Evolutionary conservation across 2,888 invertebrate genomes (phyloP).

Genomic region (Biston betularia): DNA sequence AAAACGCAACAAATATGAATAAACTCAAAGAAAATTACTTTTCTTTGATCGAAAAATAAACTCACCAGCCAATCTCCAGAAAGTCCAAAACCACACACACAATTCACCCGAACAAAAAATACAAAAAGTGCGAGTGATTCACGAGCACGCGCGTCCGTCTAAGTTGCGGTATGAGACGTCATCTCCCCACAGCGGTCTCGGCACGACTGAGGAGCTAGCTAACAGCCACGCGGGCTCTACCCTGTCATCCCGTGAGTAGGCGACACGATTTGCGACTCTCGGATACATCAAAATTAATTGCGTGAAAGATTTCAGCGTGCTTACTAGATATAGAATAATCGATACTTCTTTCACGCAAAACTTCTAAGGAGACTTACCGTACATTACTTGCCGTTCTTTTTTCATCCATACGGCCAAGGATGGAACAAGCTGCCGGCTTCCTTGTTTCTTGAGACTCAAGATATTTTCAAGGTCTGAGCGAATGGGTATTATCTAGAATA

Average conservation of each 20-base stretch:
- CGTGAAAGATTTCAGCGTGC: slow-evolving; percentile 17
- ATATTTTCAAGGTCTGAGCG: too few relatives aligned
- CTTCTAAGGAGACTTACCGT: too few relatives aligned
- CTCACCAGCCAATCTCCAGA: slow-evolving; percentile 20
- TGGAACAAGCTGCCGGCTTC: too few relatives aligned
- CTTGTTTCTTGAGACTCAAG: too few relatives aligned
- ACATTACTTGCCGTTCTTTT: too few relatives aligned
- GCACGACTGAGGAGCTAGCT: slow-evolving; percentile 35
- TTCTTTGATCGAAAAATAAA: not conserved
- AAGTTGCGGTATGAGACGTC: slow-evolving; percentile 27
- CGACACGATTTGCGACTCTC: slow-evolving; percentile 12
- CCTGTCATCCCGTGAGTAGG: slow-evolving; percentile 11
- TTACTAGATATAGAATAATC: slow-evolving; percentile 2
- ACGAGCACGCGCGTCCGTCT: slow-evolving; percentile 28
- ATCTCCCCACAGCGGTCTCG: slow-evolving; percentile 30
- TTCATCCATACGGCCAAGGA: too few relatives aligned
- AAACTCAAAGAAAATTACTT: not conserved
- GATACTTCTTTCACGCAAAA: not conserved
- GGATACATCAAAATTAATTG: slow-evolving; percentile 24
- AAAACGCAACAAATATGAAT: not conserved
- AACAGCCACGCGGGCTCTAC: slow-evolving; percentile 9
- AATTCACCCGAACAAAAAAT: slow-evolving; percentile 22
- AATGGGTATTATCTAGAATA: too few relatives aligned
- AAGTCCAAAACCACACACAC: slow-evolving; percentile 16
- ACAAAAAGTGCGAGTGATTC: slow-evolving; percentile 14